Evolutionary conservation across 2,888 invertebrate genomes (phyloP).

Genomic region (Oxystoma pomonae): DNA sequence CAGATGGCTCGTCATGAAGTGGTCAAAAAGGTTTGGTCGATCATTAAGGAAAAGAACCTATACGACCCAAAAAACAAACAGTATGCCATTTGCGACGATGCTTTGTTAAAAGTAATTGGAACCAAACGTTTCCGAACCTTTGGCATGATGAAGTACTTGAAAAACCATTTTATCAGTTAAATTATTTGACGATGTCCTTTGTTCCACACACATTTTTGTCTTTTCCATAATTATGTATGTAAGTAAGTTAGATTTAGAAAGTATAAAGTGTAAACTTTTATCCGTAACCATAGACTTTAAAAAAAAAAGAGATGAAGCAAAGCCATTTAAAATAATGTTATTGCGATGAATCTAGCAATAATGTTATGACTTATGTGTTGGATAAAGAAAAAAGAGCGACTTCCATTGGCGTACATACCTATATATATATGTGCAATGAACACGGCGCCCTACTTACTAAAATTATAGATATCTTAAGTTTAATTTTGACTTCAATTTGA

Average conservation of each 20-base stretch:
- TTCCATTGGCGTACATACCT: too few relatives aligned
- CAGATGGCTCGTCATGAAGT: constrained; percentile 85
- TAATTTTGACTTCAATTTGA: too few relatives aligned
- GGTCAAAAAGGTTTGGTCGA: constrained; percentile 85
- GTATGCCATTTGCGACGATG: constrained; percentile 90
- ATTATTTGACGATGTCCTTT: constrained; percentile 11
- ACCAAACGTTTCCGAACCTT: constrained; percentile 91
- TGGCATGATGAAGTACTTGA: constrained; percentile 96
- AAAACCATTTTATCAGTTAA: constrained; percentile 78
- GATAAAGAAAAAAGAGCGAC: too few relatives aligned
- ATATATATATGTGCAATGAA: too few relatives aligned
- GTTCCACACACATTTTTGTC: constrained; percentile 4
- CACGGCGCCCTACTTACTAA: too few relatives aligned
- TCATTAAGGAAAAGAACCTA: constrained; percentile 84
- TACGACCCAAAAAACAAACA: constrained; percentile 94
- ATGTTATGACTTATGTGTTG: too few relatives aligned
- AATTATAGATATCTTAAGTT: too few relatives aligned
- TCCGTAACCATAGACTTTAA: not conserved
- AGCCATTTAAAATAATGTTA: too few relatives aligned
- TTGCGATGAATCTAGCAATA: too few relatives aligned
- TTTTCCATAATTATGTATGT: constrained; percentile 7
- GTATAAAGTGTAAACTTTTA: not conserved
- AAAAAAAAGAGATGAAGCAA: too few relatives aligned
- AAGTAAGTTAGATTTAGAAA: constrained; percentile 11
- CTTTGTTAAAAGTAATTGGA: constrained; percentile 84